Base-by-base conservation (phyloP, 2,113 vertebrate species). In the Lipotes vexillifer region DNA sequence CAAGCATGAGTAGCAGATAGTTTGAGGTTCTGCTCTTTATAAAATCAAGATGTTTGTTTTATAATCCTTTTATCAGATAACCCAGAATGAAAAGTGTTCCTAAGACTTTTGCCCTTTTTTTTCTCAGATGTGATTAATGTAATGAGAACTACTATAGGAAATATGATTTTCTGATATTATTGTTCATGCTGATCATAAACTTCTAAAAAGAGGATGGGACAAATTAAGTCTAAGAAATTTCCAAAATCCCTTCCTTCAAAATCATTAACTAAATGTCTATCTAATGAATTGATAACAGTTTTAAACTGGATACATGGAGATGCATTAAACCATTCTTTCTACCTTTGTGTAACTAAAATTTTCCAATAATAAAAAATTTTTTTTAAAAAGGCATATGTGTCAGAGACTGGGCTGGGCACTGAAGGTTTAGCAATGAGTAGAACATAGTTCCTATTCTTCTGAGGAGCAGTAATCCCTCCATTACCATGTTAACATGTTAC, bases 111-210 rank as follows among this genome's bases (percentile, higher is more conserved):
- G 27, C 20, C 31, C 65, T 7, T 78, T 25, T 84, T 82, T 97
- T 74, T 21, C 52, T 86, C 23, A 95, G 74, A 85, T 74, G 17
- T 93, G 49, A 90, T 85, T 96, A 94, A 95, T 25, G 12, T 74
- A 84, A 36, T 77, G 11, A 75, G 18, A 95, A 93, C 25, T 71
- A 93, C 25, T 61, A 85, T 10, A 85, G 59, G 18, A 90, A 96
- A 92, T 83, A 52, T 63, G 36, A 72, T 88, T 97, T 90, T 97
- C 89, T 59, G 36, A 20, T 57, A 46, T 81, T 93, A 82, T 88
- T 81, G 38, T 88, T 90, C 38, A 88, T 65, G 66, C 65, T 68
- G 41, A 77, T 72, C 38, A 90, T 66, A 81, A 90, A 82, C 46
- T 88, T 96, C 69, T 75, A 95, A 78, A 87, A 96, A 29, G 33